These are phyloP conservation scores for Panurus biarmicus DNA, from an alignment of 2,113 vertebrate species.

Conservation along the genomic window DNA sequence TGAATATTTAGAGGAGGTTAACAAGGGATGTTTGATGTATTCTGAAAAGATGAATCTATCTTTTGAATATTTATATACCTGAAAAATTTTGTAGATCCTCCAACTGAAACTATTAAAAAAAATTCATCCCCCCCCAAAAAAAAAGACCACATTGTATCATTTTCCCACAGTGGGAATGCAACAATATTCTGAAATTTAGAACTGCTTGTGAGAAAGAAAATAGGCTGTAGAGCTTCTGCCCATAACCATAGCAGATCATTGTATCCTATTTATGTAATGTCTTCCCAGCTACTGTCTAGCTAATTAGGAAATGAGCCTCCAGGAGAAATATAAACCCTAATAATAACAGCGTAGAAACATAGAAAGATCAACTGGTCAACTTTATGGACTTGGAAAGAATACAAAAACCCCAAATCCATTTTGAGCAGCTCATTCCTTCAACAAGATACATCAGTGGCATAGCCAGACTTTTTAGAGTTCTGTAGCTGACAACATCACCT, in stretches of 20 bases:
- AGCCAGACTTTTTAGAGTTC: background rate
- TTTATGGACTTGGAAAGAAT: background rate
- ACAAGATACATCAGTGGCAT: background rate
- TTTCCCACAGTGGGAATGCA: background rate
- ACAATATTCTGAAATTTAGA: background rate
- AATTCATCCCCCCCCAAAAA: rapidly evolving
- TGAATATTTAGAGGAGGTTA: background rate
- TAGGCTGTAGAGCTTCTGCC: background rate
- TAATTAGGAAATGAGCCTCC: background rate
- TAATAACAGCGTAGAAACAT: background rate
- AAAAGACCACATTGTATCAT: background rate
- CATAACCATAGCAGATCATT: background rate
- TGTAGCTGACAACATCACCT: background rate
- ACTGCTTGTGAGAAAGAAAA: background rate
- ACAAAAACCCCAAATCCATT: background rate
- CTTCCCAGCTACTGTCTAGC: background rate
- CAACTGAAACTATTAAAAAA: background rate
- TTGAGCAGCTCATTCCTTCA: background rate
- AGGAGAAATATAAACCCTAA: background rate
- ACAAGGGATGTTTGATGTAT: background rate
- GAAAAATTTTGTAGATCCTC: background rate
- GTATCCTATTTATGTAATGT: background rate
- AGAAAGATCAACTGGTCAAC: background rate
- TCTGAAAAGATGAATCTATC: background rate
- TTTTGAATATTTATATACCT: background rate